These are phyloP conservation scores for Empidonax alnorum DNA, from an alignment of 2,113 vertebrate genomes.

Conservation along the genomic window DNA sequence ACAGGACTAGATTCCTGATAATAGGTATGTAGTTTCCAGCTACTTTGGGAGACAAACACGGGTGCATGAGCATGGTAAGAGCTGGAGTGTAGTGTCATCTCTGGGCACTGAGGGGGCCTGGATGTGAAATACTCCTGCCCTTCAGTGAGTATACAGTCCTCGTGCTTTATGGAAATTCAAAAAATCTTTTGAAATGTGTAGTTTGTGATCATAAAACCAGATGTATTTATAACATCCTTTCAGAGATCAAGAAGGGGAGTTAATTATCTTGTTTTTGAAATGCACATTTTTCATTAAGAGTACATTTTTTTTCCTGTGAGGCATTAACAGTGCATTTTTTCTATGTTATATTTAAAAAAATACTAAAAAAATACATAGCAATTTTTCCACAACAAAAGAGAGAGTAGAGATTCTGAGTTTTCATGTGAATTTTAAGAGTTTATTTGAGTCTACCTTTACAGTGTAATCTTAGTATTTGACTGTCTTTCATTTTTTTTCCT, in stretches of 20 bases:
- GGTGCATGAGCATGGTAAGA: background rate
- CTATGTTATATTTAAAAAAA: background rate
- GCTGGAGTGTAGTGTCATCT: background rate
- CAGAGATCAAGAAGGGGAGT: background rate
- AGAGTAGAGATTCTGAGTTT: background rate
- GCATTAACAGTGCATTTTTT: background rate
- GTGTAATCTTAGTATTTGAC: background rate
- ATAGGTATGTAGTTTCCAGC: background rate
- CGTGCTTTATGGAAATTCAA: background rate
- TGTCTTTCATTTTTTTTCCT: background rate
- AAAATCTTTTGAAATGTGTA: background rate
- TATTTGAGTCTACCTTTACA: background rate
- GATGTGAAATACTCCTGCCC: background rate
- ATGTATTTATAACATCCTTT: background rate
- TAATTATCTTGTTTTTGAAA: background rate
- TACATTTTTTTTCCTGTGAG: background rate
- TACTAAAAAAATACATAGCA: background rate
- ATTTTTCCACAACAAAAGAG: background rate
- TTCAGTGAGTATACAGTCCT: background rate
- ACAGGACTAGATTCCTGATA: background rate
- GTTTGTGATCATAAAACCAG: background rate
- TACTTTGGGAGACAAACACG: background rate
- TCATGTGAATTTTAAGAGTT: background rate
- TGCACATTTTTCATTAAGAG: background rate
- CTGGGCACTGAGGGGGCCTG: accelerated